Evolutionary conservation across 2,888 invertebrate genomes (phyloP).

Genomic region (Himalopsyche tibetana): DNA sequence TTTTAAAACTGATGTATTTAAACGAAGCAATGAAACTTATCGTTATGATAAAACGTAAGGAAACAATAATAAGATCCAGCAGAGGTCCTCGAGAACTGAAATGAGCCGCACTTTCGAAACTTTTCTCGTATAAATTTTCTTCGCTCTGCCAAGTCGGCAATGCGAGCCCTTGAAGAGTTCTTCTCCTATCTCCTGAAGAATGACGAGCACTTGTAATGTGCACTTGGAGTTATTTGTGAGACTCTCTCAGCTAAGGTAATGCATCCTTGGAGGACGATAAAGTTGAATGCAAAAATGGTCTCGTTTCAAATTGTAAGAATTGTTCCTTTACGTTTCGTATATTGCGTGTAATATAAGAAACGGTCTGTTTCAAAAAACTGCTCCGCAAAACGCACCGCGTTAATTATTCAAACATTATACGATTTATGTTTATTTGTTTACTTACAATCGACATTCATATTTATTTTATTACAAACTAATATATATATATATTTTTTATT

Average conservation of each 20-base stretch:
- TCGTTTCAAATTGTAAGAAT: conserved; percentile 15
- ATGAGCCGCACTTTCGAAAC: conserved; percentile 53
- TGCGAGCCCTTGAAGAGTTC: conserved; percentile 47
- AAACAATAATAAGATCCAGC: conserved; percentile 32
- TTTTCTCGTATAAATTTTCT: conserved; percentile 58
- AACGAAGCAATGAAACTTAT: not conserved
- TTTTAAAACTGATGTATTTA: no score
- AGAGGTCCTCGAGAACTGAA: conserved; percentile 55
- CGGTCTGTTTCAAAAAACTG: no score
- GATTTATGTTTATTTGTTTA: no score
- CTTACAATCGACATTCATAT: no score
- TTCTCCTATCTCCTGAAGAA: conserved; percentile 48
- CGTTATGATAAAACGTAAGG: not conserved
- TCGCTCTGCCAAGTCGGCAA: conserved; percentile 33
- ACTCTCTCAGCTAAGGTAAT: conserved; percentile 46
- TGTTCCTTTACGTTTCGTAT: conserved; percentile 1
- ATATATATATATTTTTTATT: no score
- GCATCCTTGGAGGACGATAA: conserved; percentile 61
- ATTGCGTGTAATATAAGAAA: not conserved
- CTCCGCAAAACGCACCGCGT: no score
- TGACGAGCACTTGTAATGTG: conserved; percentile 52
- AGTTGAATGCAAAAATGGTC: conserved; percentile 57
- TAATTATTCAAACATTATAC: no score
- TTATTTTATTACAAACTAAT: no score
- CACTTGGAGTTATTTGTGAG: conserved; percentile 55